phyloP scores from a whole-genome alignment of 2,888 invertebrate genomes.

The Sesamia inferens region DNA sequence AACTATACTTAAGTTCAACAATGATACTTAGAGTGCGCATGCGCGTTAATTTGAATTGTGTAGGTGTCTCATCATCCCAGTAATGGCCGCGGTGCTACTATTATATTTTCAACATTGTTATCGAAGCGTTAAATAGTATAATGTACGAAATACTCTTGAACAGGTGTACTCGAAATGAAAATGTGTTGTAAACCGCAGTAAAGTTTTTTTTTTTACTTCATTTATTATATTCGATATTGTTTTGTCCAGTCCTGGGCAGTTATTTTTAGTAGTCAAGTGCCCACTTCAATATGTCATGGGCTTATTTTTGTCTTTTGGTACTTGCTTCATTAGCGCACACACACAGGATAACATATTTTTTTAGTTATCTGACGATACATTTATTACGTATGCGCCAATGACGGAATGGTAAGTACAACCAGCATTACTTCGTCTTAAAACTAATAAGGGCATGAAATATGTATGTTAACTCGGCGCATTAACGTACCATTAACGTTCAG shows the following conservation, averaged over 20 bases:
- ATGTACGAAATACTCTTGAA: conserved; percentile 59
- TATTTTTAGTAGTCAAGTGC: conserved; percentile 10
- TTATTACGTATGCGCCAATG: conserved; percentile 59
- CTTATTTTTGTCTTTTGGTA: conserved; percentile 24
- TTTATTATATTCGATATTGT: conserved; percentile 48
- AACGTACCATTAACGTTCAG: conserved; percentile 71
- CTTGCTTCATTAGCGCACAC: conserved; percentile 18
- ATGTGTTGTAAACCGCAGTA: conserved; percentile 64
- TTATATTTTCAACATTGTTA: conserved; percentile 75
- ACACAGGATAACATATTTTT: conserved; percentile 23
- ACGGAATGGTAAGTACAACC: conserved; percentile 59
- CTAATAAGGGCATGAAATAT: conserved; percentile 69
- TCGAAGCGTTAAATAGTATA: conserved; percentile 74
- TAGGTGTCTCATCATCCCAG: conserved; percentile 70
- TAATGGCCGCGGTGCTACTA: conserved; percentile 67
- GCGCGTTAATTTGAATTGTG: conserved; percentile 68
- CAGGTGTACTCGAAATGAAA: conserved; percentile 68
- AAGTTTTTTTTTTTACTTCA: conserved; percentile 42
- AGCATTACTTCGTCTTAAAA: conserved; percentile 63
- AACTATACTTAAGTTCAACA: conserved; percentile 49
- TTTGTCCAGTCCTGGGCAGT: not conserved
- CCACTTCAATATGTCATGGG: not conserved
- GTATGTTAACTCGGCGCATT: conserved; percentile 70
- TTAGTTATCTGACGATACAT: conserved; percentile 53
- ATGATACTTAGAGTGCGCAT: conserved; percentile 34